phyloP scores from a whole-genome alignment of 2,888 invertebrate genomes.

The Petrolisthes cinctipes region DNA sequence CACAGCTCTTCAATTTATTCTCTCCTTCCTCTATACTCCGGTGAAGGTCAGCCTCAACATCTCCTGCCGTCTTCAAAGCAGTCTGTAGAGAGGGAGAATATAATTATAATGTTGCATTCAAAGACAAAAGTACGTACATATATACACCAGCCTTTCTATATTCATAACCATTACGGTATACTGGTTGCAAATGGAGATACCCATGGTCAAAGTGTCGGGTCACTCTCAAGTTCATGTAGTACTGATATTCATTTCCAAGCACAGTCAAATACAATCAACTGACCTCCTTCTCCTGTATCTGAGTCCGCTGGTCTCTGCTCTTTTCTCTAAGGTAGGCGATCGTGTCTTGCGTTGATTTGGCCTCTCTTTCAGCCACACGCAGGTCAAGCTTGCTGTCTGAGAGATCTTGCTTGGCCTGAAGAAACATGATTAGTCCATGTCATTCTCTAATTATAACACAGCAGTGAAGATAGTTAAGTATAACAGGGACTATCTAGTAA shows the following conservation, averaged over 20 bases:
- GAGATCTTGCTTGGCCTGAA: constrained; percentile 75
- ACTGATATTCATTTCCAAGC: too few species aligned
- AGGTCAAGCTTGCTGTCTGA: constrained; percentile 77
- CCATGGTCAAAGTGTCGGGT: too few species aligned
- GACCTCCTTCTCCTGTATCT: constrained; percentile 49
- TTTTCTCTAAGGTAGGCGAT: constrained; percentile 52
- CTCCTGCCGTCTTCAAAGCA: constrained; percentile 26
- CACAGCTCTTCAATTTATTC: constrained; percentile 10
- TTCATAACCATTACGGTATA: too few species aligned
- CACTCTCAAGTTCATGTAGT: too few species aligned
- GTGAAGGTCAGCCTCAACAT: constrained; percentile 21
- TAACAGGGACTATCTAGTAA: background rate
- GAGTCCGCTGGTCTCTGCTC: constrained; percentile 38
- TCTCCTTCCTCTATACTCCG: constrained; percentile 39
- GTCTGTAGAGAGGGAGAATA: background rate
- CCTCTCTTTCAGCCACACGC: constrained; percentile 76
- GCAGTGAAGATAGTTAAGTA: background rate
- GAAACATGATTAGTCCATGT: constrained; percentile 3
- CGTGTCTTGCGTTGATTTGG: constrained; percentile 74
- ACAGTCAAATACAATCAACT: background rate
- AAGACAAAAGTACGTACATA: too few species aligned
- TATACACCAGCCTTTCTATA: too few species aligned
- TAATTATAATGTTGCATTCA: too few species aligned
- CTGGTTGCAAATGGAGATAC: too few species aligned
- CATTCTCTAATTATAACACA: background rate